phyloP scores from a whole-genome alignment of 2,113 vertebrate genomes.

The Zosterops lateralis region DNA sequence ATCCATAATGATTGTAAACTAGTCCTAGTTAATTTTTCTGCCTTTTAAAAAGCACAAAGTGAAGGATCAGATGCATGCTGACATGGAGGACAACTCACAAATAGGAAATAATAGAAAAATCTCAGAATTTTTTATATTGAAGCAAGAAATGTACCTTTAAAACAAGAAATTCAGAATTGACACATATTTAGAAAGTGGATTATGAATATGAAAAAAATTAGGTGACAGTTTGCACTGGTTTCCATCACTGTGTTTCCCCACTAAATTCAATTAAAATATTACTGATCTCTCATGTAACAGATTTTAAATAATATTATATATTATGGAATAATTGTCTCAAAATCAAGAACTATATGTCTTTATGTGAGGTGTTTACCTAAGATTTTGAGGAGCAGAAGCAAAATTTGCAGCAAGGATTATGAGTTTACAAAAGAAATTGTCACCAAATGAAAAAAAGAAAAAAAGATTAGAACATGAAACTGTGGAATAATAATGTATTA shows the following conservation, averaged over 20 bases:
- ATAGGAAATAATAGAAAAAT: not conserved
- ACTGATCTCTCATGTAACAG: not conserved
- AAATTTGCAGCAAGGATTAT: not conserved
- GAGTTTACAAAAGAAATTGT: not conserved
- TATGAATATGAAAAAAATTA: not conserved
- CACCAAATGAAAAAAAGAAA: not conserved
- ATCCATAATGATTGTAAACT: not conserved
- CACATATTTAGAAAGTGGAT: not conserved
- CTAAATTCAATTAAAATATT: not conserved
- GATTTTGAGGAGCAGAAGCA: not conserved
- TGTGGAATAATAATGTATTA: not conserved
- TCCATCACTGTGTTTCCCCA: rapidly evolving
- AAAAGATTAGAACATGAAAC: not conserved
- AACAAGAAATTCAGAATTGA: not conserved
- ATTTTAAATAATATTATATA: not conserved
- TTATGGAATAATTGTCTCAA: not conserved
- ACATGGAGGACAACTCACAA: not conserved
- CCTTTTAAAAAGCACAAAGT: not conserved
- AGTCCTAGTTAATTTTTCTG: not conserved
- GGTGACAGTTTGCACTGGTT: not conserved
- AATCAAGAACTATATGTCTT: not conserved
- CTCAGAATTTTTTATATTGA: not conserved
- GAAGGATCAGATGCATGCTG: not conserved
- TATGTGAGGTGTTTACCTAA: not conserved
- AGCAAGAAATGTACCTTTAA: not conserved